phyloP scores from a whole-genome alignment of 2,113 vertebrate species.

The Saguinus imperator region DNA sequence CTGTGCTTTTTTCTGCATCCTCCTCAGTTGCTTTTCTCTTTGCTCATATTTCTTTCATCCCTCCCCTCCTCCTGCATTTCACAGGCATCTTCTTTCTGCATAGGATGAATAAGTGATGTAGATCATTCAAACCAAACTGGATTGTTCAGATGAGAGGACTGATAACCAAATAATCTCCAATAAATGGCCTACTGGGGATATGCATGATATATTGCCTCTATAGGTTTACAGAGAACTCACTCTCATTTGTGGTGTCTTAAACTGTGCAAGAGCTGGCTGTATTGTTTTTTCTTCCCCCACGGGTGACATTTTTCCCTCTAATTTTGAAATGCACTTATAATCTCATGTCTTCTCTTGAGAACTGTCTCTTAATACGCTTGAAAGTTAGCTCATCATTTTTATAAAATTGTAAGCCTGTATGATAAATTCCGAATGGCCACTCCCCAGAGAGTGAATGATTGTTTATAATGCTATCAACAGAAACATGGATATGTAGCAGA shows the following conservation, averaged over 20 bases:
- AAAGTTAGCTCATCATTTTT: conserved; percentile 12
- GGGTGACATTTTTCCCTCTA: neutral
- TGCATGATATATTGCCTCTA: neutral
- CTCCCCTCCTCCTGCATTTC: neutral
- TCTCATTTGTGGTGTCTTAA: conserved; percentile 1
- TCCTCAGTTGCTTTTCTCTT: neutral
- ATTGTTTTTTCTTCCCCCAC: neutral
- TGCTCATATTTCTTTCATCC: neutral
- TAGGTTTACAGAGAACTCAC: neutral
- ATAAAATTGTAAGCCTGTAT: neutral
- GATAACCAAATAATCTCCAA: neutral
- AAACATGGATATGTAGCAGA: neutral
- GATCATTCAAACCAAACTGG: neutral
- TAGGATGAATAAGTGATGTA: conserved; percentile 13
- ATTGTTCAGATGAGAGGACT: neutral
- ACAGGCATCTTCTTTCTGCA: neutral
- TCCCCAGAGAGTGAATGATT: neutral
- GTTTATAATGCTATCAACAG: conserved; percentile 23
- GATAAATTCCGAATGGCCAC: conserved; percentile 5
- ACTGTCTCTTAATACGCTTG: neutral
- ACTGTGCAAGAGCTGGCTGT: neutral
- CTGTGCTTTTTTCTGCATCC: neutral
- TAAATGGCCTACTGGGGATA: conserved; percentile 11
- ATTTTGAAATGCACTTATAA: conserved; percentile 9
- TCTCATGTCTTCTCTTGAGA: conserved; percentile 37